These are phyloP conservation scores for Drosophila conformis DNA, from an alignment of 2,888 invertebrate species.

Conservation along the genomic window DNA sequence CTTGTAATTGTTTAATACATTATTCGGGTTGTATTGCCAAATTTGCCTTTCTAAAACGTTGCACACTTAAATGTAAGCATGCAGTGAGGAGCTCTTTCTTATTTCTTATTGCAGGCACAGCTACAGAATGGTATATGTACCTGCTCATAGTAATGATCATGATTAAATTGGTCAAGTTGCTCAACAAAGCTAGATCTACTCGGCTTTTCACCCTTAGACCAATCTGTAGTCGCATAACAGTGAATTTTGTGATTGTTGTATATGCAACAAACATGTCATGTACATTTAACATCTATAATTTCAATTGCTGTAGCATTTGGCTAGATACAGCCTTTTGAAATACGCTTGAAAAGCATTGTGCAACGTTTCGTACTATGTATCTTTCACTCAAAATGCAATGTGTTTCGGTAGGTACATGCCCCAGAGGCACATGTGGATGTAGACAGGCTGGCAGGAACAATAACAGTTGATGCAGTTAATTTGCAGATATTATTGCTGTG, in stretches of 20 bases:
- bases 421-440: slow-evolving; percentile 24
- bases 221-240: not conserved
- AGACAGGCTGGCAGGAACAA: slow-evolving; percentile 19
- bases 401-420: slow-evolving; percentile 22
- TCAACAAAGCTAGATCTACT: not conserved
- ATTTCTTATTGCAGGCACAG: not conserved
- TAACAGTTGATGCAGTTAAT: slow-evolving; percentile 74
- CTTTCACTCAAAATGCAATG: not conserved
- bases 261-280: not conserved
- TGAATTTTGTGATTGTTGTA: not conserved
- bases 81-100: not conserved
- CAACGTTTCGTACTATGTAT: slow-evolving; percentile 5
- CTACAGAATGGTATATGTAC: not conserved
- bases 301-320: not conserved
- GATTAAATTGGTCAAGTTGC: not conserved
- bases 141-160: not conserved
- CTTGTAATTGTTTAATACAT: not conserved
- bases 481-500: slow-evolving; percentile 79
- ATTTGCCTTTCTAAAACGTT: not conserved
- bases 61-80: not conserved
- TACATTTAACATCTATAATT: not conserved
- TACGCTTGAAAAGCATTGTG: not conserved
- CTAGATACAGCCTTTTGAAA: not conserved
- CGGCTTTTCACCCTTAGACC: not conserved
- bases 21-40: not conserved